Conservation (phyloP, 2,888 invertebrate genomes). For the Xylota segnis region DNA sequence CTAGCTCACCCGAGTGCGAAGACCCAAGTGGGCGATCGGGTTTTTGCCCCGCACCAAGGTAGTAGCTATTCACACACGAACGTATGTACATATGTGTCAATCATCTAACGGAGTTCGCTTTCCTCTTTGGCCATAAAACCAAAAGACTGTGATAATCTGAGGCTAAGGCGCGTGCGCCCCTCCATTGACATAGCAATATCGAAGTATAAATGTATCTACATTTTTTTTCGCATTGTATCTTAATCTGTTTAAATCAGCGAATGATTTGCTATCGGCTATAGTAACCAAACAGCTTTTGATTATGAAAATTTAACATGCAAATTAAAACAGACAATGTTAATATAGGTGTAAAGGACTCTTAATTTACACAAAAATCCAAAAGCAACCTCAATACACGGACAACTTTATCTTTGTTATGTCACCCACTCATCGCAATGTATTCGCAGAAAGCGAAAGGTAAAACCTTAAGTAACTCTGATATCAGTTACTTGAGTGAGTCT, state of each 20-base stretch:
- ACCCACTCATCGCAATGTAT: background rate
- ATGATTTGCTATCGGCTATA: too few species aligned
- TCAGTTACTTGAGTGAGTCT: constrained; percentile 28
- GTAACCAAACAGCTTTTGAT: too few species aligned
- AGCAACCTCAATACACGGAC: background rate
- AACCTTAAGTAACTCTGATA: constrained; percentile 35
- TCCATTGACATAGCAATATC: background rate
- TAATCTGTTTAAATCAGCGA: constrained; percentile 37
- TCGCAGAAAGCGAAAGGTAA: constrained; percentile 36
- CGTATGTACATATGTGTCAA: constrained; percentile 36
- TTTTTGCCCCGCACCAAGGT: constrained; percentile 11
- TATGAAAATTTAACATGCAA: constrained; percentile 25
- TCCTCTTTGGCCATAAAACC: constrained; percentile 23
- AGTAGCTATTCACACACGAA: background rate
- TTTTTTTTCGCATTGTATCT: background rate
- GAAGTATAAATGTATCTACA: background rate
- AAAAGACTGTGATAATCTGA: constrained; percentile 31
- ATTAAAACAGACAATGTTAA: constrained; percentile 11
- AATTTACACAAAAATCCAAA: background rate
- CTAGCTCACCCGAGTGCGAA: constrained; percentile 26
- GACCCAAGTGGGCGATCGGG: constrained; percentile 63
- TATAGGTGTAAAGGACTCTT: background rate
- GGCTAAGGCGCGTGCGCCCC: constrained; percentile 33
- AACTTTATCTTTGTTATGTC: constrained; percentile 7
- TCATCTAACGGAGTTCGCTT: constrained; percentile 44